phyloP scores from a whole-genome alignment of 2,113 vertebrate genomes.

The Nothocercus julius region DNA sequence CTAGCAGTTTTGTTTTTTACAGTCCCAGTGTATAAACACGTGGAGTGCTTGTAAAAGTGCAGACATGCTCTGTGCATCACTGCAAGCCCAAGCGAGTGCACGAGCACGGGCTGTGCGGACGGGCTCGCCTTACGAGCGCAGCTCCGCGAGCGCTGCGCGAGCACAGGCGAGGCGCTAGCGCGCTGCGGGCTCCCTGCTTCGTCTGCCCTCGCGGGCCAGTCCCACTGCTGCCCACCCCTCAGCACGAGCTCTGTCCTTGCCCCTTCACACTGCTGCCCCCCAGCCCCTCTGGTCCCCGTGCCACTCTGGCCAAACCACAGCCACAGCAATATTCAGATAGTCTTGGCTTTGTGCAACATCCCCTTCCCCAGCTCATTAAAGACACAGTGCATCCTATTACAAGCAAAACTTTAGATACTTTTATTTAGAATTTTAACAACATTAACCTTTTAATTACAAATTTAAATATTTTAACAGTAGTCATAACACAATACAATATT shows the following conservation, averaged over 20 bases:
- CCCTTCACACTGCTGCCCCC: not conserved
- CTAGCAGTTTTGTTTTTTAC: not conserved
- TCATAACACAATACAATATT: conserved; percentile 70
- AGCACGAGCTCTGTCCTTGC: not conserved
- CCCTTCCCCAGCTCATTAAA: conserved; percentile 66
- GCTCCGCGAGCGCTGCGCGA: not conserved
- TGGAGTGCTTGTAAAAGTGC: not conserved
- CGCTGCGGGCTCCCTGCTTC: not conserved
- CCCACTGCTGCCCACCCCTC: not conserved
- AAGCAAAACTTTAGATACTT: conserved; percentile 73
- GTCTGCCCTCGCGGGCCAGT: not conserved
- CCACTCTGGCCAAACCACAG: not conserved
- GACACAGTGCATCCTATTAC: conserved; percentile 72
- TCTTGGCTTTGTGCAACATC: not conserved
- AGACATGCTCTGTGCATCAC: not conserved
- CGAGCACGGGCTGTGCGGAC: accelerated
- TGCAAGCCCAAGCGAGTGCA: not conserved
- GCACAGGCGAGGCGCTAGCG: not conserved
- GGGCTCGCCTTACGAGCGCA: not conserved
- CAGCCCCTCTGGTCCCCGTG: conserved; percentile 6
- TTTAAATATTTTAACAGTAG: conserved; percentile 75
- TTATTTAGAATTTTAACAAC: conserved; percentile 76
- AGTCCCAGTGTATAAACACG: not conserved
- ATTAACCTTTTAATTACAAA: conserved; percentile 74
- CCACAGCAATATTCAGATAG: accelerated